These are phyloP conservation scores for Drosophila parvula DNA, from an alignment of 1,140 invertebrate genomes.

Conservation along the genomic window DNA sequence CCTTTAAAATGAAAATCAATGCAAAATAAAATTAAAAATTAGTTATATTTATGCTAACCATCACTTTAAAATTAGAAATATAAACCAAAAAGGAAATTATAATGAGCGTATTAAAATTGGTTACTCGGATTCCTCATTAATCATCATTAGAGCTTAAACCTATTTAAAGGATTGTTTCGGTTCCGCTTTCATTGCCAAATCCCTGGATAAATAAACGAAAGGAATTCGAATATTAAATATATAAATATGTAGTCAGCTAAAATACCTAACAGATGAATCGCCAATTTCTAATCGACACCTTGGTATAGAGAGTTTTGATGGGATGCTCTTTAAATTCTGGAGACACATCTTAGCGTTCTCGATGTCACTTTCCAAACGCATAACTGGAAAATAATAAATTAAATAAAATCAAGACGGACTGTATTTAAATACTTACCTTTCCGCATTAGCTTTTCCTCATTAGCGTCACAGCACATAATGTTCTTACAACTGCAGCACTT, in stretches of 20 bases:
- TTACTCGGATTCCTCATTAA: slow-evolving; percentile 4
- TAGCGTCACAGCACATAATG: slow-evolving; percentile 55
- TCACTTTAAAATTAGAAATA: not conserved
- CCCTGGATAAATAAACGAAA: not conserved
- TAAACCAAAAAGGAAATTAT: too few species aligned
- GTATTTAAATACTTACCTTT: slow-evolving; percentile 27
- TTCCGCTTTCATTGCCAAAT: not conserved
- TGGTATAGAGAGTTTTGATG: slow-evolving; percentile 1
- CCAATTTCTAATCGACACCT: not conserved
- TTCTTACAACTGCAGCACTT: slow-evolving; percentile 66
- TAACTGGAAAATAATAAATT: not conserved
- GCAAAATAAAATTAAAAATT: not conserved
- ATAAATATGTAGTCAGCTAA: too few species aligned
- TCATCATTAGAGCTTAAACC: not conserved
- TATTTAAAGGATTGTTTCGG: not conserved
- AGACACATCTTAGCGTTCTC: slow-evolving; percentile 26
- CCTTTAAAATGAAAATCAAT: not conserved
- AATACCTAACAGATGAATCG: slow-evolving; percentile 1
- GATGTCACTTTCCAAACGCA: slow-evolving; percentile 16
- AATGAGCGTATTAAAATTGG: not conserved
- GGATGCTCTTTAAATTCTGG: slow-evolving; percentile 13
- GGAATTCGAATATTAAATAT: not conserved
- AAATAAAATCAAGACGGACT: not conserved
- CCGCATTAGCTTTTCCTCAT: slow-evolving; percentile 44
- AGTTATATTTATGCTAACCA: not conserved